These are phyloP conservation scores for Caenorhabditis doughertyi DNA, from an alignment of 2,888 invertebrate genomes.

Conservation along the genomic window DNA sequence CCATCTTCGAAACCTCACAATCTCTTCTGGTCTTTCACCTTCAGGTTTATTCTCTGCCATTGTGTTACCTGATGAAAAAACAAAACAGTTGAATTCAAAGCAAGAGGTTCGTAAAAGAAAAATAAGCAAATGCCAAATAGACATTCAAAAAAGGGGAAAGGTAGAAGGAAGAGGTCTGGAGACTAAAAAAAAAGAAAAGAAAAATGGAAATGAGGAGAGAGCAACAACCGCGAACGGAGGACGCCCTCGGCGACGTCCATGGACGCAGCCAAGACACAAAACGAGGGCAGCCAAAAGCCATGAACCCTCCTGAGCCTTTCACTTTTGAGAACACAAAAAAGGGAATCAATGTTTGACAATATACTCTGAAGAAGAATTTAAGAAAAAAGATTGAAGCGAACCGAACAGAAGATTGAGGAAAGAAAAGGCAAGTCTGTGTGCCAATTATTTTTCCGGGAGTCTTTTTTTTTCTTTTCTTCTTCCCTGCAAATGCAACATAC, in stretches of 20 bases:
- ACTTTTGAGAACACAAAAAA: background rate
- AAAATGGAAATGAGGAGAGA: slow-evolving; percentile 37
- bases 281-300: slow-evolving; percentile 18
- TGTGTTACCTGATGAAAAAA: background rate
- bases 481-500: background rate
- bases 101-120: background rate
- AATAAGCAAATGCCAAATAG: slow-evolving; percentile 1
- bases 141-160: slow-evolving; percentile 1
- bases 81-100: background rate
- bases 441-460: slow-evolving; percentile 54
- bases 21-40: background rate
- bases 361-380: slow-evolving; percentile 20
- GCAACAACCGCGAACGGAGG: slow-evolving; percentile 42
- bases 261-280: background rate
- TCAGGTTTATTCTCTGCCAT: background rate
- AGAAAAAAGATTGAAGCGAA: slow-evolving; percentile 16
- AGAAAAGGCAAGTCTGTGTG: slow-evolving; percentile 26
- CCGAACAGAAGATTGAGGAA: slow-evolving; percentile 20
- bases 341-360: slow-evolving; percentile 36
- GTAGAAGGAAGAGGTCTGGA: background rate
- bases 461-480: slow-evolving; percentile 5
- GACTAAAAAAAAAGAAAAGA: background rate
- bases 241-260: background rate
- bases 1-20: slow-evolving; percentile 38
- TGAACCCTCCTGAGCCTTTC: slow-evolving; percentile 7